Evolutionary conservation across 2,113 vertebrate species (phyloP), one percentile per base, ranked within the genome.

Genomic region (Archocentrus centrarchus): DNA sequence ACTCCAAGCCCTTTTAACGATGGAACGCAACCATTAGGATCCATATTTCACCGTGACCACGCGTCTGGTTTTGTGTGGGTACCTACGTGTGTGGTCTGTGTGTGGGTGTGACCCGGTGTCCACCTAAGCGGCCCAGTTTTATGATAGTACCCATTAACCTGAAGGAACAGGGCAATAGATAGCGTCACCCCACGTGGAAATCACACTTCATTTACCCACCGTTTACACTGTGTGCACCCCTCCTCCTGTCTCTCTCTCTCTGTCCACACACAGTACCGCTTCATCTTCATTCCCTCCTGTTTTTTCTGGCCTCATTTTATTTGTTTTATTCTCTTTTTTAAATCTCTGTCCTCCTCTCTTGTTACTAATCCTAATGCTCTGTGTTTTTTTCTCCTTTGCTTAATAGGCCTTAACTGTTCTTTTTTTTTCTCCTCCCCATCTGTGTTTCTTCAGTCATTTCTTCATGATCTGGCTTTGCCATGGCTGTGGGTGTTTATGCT

Each of bases 131-230:
- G 89, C 92, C 94, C 87, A 73, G 79, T 80, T 95, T 95, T 94
- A 94, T 88, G 90, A 92, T 92, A 86, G 91, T 84, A 83, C 80
- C 94, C 92, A 95, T 95, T 95, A 94, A 95, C 93, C 93, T 4
- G 17, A 75, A 77, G 91, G 81, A 89, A 85, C 73, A 20, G 93
- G 91, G 93, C 91, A 80, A 78, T 90, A 88, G 86, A 93, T 89
- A 89, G 88, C 44, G 75, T 94, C 94, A 94, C 91, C 93, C 90
- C 89, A 57, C 30, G 37, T 86, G 79, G 86, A 93, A 86, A 93
- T 93, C 88, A 86, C 81, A 90, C 81, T 91, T 92, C 87, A 93
- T 93, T 92, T 91, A 76, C 75, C 78, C 68, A 75, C 75, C 58
- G 59, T 90, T 92, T 92, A 91, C 82, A 60, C 86, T 41, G 60